Evolutionary conservation across 2,797 vertebrate species (phyloP), one percentile per base, ranked within the genome.

Genomic region (Periophthalmus magnuspinnatus): DNA sequence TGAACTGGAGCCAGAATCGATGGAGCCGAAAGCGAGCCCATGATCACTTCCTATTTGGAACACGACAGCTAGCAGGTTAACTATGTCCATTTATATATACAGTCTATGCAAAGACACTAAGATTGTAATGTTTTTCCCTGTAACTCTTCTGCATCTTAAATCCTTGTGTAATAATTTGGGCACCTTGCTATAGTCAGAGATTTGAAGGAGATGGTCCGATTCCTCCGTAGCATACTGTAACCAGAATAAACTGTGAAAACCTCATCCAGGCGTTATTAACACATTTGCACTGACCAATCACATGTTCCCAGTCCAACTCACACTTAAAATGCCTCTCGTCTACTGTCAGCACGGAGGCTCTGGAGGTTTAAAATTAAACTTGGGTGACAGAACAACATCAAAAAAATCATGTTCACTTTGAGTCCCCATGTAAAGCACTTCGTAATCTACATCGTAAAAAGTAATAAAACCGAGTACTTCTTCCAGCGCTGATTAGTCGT

Each of bases 241-340:
- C 32, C 36, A 38, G 58, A 36, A 36, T n/a, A n/a, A 60, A 36
- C 17, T 60, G 58, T 34, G 33, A 60, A 60, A 36, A 38, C 17
- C 32, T 58, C 56, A 24, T 56, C 22, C 54, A 56, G 56, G 32
- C 32, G 9, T n/a, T 60, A 60, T 60, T 60, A n/a, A 60, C 33
- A 60, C 33, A 21, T 38, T 32, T 60, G 58, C 33, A 19, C 58
- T 60, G 58, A 36, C 58, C 58, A 34, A 60, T 60, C 58, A n/a
- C 32, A 10, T 60, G 58, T n/a, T 34, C 58, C 3, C 19, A 57
- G 33, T 33, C 14, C 32, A 59, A 10, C 58, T 34, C 58, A 10
- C 58, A 59, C 16, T 16, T 5, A 60, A 17, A 60, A 8, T 9
- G 58, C 28, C 17, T 36, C 33, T 32, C 32, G 36, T 9, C n/a